Evolutionary conservation across 2,888 invertebrate species (phyloP), one percentile per base, ranked within the genome.

Genomic region (Eilema depressum): DNA sequence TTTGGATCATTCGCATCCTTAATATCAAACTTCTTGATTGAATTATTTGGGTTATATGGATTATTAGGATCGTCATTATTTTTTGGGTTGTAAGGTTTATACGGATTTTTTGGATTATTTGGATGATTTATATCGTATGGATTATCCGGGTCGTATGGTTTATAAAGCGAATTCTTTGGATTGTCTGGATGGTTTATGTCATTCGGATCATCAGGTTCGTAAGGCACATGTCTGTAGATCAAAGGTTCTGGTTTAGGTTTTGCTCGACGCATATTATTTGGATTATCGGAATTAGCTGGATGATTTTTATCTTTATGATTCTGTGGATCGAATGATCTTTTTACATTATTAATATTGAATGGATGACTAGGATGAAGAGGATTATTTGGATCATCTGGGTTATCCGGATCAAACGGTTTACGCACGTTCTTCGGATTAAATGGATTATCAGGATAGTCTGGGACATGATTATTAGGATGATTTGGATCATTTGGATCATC

Each of bases 361-460:
- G 30, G 4, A 25, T 66, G 56, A 57, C 5, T 33, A 2, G 57
- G 66, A 11, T 14, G 14, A 12, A 37, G 11, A 37, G 11, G 14
- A 66, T 66, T 66, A 66, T 66, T 66, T 8, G 3, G 14, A 57
- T 66, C 66, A 20, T 66, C 33, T 66, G 25, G 57, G 7, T 66
- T 25, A 37, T 57, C 12, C 14, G 57, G 66, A 25, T 66, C 20
- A 66, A 66, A 66, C 0, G 66, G 66, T 25, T 17, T 33, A 11
- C 17, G 20, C 20, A 4, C 7, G 12, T 66, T 66, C 20, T 17
- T 23, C 0, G 66, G 66, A 12, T 66, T 66, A 37, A 25, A 66
- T 1, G 57, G 66, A 57, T 66, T 66, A 33, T 25, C 25, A 0
- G 65, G 56, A 56, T 66, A 57, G 0, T 66, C 17, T 0, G 66